Conservation (phyloP, 2,113 vertebrate species). For the Ammodytes dubius region DNA sequence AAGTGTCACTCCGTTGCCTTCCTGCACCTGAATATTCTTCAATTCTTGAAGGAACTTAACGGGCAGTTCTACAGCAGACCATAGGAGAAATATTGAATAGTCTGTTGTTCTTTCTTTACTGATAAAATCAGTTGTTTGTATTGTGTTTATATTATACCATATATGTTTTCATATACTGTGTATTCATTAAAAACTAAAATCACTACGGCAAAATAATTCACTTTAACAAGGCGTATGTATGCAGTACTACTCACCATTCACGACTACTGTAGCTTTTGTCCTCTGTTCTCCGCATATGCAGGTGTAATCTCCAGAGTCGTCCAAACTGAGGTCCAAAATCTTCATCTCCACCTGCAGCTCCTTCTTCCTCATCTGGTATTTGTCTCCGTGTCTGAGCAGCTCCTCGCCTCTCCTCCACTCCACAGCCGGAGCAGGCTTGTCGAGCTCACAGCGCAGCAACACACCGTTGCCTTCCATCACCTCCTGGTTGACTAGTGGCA, state of each 20-base stretch:
- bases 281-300: slow-evolving; percentile 84
- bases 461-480: slow-evolving; percentile 84
- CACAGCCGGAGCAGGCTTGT: slow-evolving; percentile 74
- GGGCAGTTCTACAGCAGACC: slow-evolving; percentile 71
- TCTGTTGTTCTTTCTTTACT: neutral
- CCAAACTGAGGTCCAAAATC: slow-evolving; percentile 77
- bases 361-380: slow-evolving; percentile 88
- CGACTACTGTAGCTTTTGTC: slow-evolving; percentile 76
- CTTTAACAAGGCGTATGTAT: neutral
- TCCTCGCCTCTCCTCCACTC: slow-evolving; percentile 80
- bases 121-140: neutral
- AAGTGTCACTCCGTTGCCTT: slow-evolving; percentile 77
- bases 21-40: slow-evolving; percentile 80
- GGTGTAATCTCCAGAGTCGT: slow-evolving; percentile 86
- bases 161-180: neutral
- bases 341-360: slow-evolving; percentile 85
- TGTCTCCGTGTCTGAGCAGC: slow-evolving; percentile 83
- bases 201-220: neutral
- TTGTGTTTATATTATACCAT: neutral
- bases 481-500: slow-evolving; percentile 85
- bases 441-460: slow-evolving; percentile 87
- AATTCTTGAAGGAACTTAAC: slow-evolving; percentile 78
- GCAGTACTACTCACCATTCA: slow-evolving; percentile 83
- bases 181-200: neutral
- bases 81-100: neutral